Evolutionary conservation across 2,113 vertebrate species (phyloP).

Genomic region (Tachysurus vachellii): DNA sequence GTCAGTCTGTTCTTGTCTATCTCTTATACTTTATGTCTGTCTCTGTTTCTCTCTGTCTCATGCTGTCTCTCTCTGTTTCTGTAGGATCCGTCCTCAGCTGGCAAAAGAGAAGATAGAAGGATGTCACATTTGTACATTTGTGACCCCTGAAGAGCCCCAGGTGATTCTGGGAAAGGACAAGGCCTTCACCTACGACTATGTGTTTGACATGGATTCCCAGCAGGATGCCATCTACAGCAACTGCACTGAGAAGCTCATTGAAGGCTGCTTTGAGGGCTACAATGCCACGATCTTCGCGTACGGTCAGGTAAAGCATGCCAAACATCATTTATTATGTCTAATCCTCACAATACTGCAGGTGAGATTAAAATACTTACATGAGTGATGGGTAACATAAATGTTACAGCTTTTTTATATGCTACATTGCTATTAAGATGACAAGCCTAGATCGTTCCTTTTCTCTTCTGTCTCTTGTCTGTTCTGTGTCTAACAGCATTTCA

Average conservation of each 20-base stretch:
- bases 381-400: neutral
- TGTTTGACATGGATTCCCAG: constrained; percentile 89
- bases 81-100: constrained; percentile 93
- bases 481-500: neutral
- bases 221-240: constrained; percentile 87
- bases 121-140: constrained; percentile 95
- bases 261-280: constrained; percentile 96
- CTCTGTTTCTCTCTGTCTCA: constrained; percentile 13
- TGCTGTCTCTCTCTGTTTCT: neutral
- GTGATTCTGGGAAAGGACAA: constrained; percentile 97
- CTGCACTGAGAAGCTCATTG: constrained; percentile 92
- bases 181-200: constrained; percentile 94
- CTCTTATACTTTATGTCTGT: neutral
- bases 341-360: neutral
- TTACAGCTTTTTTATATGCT: neutral
- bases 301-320: constrained; percentile 79
- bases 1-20: neutral
- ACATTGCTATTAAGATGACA: neutral
- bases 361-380: neutral
- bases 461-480: neutral
- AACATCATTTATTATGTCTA: neutral
- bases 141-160: constrained; percentile 92
- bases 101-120: constrained; percentile 97
- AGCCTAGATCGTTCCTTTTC: neutral
- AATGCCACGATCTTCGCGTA: constrained; percentile 98